Evolutionary conservation across 2,113 vertebrate genomes (phyloP).

Genomic region (Athene noctua): DNA sequence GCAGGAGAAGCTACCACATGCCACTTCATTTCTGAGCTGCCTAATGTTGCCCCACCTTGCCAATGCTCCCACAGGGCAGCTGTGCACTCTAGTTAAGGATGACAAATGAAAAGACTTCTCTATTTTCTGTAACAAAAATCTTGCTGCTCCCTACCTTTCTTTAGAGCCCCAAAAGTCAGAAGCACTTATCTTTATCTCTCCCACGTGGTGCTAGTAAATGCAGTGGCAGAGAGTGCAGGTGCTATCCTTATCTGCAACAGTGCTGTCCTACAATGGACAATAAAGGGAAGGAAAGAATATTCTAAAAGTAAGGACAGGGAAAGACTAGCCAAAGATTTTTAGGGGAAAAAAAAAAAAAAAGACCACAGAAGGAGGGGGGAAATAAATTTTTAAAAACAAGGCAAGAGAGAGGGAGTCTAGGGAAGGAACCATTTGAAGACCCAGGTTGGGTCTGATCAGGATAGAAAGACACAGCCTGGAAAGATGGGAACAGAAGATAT

Average conservation of each 20-base stretch:
- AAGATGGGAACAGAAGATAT: not conserved
- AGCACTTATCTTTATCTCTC: conserved; percentile 15
- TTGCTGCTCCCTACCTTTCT: not conserved
- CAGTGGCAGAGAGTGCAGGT: conserved; percentile 12
- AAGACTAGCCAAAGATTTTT: not conserved
- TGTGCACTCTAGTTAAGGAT: not conserved
- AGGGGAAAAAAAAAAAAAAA: not conserved
- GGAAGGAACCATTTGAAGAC: not conserved
- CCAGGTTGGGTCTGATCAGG: not conserved
- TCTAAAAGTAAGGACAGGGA: not conserved
- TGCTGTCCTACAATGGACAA: not conserved
- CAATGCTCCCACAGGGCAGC: not conserved
- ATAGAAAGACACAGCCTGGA: not conserved
- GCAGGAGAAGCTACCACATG: not conserved
- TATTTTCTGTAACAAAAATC: not conserved
- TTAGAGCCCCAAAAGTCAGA: not conserved
- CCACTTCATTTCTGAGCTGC: not conserved
- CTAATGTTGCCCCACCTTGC: not conserved
- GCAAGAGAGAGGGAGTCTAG: not conserved
- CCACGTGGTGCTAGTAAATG: not conserved
- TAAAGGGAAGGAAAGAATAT: not conserved
- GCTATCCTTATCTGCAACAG: not conserved
- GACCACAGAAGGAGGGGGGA: not conserved
- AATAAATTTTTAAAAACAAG: not conserved
- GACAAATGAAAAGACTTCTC: conserved; percentile 6